Evolutionary conservation across 2,888 invertebrate genomes (phyloP), one percentile per base, ranked within the genome.

Genomic region (Drosophila mimetica): DNA sequence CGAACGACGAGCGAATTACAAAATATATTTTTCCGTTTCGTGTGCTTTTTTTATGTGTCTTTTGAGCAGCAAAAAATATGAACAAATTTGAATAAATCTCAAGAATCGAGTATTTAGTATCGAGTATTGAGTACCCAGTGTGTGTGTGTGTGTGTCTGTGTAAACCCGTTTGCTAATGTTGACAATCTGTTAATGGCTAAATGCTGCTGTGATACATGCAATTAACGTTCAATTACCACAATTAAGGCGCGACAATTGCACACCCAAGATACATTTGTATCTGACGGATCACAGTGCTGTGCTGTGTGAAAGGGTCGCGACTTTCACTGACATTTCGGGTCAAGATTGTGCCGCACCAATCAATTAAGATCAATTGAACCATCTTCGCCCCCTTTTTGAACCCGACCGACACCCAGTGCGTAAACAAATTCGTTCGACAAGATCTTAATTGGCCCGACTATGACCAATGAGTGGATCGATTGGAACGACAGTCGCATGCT

Each of bases 381-480:
- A 32, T 50, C 37, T 34, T 30, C 58, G 5, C 36, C 47, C 20
- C 50, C 51, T 11, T 77, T 80, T 75, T 14, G n/a, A 78, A 86
- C 89, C 65, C 86, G n/a, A n/a, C 66, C 85, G 75, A 81, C 77
- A 77, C 75, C 67, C 79, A 85, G 55, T 48, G 50, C 46, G 58
- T n/a, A 42, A 71, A 53, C 37, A 41, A 50, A 61, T 39, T 64
- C 50, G 50, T 34, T 34, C n/a, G 61, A 48, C 32, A 59, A 36
- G 20, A 50, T 46, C 64, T 73, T 32, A 51, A 55, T 44, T 61
- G 50, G 39, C 88, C 47, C 44, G 69, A 84, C 71, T 75, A 91
- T 91, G 91, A 91, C 91, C 78, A 92, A 91, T 85, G 91, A 91
- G 76, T 91, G 92, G 91, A 91, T 91, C 64, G 91, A 91, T 84